A percentile compares a stretch with the other conserved stretches of the same genome.
Conservation (phyloP, 2,888 invertebrate genomes). For the Habroteleia sp. region DNA sequence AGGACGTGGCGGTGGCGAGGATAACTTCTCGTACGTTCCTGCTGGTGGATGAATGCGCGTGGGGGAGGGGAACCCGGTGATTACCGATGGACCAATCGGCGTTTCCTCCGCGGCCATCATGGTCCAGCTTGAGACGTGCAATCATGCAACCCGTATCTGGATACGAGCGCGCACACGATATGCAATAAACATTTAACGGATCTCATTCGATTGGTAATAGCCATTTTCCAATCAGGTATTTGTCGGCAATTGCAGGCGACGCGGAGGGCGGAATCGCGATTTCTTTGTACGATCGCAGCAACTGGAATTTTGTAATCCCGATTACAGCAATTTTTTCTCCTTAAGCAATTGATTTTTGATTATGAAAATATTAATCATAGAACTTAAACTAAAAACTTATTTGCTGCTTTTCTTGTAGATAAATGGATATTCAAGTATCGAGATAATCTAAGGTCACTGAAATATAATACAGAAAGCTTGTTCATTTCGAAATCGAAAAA, state of each 20-base stretch:
- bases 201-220: slow-evolving; percentile 59
- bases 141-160: slow-evolving; percentile 73
- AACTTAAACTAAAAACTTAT: too few species aligned
- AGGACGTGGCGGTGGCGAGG: slow-evolving; percentile 67
- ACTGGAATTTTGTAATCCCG: slow-evolving; percentile 22
- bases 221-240: slow-evolving; percentile 54
- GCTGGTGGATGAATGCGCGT: slow-evolving; percentile 63
- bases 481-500: too few species aligned
- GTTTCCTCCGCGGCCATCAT: slow-evolving; percentile 80
- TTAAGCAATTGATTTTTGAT: too few species aligned
- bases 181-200: slow-evolving; percentile 59
- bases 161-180: slow-evolving; percentile 39
- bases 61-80: slow-evolving; percentile 76
- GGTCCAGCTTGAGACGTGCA: slow-evolving; percentile 80
- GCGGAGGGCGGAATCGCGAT: slow-evolving; percentile 13
- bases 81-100: slow-evolving; percentile 80
- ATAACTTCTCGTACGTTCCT: slow-evolving; percentile 66
- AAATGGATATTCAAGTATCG: too few species aligned
- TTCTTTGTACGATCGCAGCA: not conserved
- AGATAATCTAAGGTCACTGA: too few species aligned
- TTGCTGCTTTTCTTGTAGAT: too few species aligned
- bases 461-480: too few species aligned
- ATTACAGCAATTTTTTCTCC: not conserved
- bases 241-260: slow-evolving; percentile 16
- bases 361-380: too few species aligned